Base-by-base conservation (phyloP, 2,888 invertebrate species). In the Melipona bicolor region DNA sequence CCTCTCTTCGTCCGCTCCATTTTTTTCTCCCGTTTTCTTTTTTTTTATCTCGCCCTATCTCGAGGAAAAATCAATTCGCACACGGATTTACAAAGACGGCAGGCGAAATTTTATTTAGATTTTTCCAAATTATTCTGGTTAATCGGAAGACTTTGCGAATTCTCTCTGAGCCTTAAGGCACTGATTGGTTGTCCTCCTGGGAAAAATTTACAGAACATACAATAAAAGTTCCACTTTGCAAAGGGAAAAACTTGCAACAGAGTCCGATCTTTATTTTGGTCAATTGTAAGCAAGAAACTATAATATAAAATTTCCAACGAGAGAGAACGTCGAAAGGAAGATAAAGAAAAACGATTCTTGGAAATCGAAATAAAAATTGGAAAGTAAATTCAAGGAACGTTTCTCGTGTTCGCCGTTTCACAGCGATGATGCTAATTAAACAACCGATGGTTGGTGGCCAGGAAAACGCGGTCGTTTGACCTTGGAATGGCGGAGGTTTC, bases 401-500 rank as follows among this genome's bases (percentile, higher is more conserved):
- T n/a, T 11, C 17, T 19, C 17, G 19, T 61, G 71, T 32, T 11
- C 36, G 73, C 32, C 27, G 43, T 68, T 64, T 59, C 73, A 9
- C 21, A 5, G 24, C 24, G 32, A 32, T 52, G 65, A 67, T 71
- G 49, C 75, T 82, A 81, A 82, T 81, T 82, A 82, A 75, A 82
- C 71, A 81, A 82, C 59, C 67, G 43, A 56, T 24, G 71, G 56
- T 50, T 64, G 43, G 65, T 27, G 43, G 21, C 62, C 50, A 67
- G 50, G 4, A 61, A 65, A 17, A 52, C 21, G 43, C 21, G 54
- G 49, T 83, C 83, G 74, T 78, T 83, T 64, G 84, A 84, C 83
- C 71, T 84, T 84, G 83, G 83, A 13, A 71, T n/a, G 24, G 32
- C 59, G 15, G 36, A 24, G 54, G 43, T n/a, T 43, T 52, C 32